Evolutionary conservation across 1,140 invertebrate species (phyloP).

Genomic region (Cyclargus thomasi): DNA sequence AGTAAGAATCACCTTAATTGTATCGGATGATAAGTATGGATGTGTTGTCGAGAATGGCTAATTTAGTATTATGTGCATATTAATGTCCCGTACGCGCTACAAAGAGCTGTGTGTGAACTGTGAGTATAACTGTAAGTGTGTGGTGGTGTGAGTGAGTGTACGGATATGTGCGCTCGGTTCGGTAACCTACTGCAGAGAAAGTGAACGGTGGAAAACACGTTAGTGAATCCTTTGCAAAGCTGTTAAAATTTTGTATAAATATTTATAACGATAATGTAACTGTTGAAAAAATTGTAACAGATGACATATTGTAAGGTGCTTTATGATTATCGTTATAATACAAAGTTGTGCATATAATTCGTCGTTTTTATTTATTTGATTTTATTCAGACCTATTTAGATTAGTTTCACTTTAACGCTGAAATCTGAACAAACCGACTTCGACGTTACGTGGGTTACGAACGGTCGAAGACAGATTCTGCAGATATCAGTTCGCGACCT

Average conservation of each 20-base stretch:
- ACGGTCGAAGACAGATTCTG: no score
- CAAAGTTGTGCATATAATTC: constrained; percentile 70
- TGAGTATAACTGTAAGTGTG: background rate
- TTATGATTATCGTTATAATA: constrained; percentile 74
- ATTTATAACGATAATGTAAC: constrained; percentile 73
- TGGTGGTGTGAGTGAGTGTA: constrained; percentile 28
- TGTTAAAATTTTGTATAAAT: constrained; percentile 73
- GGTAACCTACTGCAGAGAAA: constrained; percentile 20
- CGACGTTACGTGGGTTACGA: no score
- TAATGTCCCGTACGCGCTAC: background rate
- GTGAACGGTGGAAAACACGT: constrained; percentile 43
- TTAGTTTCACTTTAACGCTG: no score
- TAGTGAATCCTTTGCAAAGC: constrained; percentile 60
- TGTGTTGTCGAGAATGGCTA: background rate
- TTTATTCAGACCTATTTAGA: no score
- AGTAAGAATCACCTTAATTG: background rate
- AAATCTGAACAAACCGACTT: no score
- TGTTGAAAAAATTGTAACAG: constrained; percentile 72
- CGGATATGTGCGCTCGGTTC: constrained; percentile 24
- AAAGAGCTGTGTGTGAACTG: background rate
- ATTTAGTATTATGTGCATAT: constrained; percentile 2
- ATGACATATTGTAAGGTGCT: constrained; percentile 74
- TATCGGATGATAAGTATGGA: background rate
- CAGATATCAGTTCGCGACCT: no score
- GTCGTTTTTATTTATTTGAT: constrained; percentile 50